A percentile compares a stretch with the other conserved stretches of the same genome.
Conservation (phyloP, 2,797 vertebrate species). For the Trachurus trachurus region DNA sequence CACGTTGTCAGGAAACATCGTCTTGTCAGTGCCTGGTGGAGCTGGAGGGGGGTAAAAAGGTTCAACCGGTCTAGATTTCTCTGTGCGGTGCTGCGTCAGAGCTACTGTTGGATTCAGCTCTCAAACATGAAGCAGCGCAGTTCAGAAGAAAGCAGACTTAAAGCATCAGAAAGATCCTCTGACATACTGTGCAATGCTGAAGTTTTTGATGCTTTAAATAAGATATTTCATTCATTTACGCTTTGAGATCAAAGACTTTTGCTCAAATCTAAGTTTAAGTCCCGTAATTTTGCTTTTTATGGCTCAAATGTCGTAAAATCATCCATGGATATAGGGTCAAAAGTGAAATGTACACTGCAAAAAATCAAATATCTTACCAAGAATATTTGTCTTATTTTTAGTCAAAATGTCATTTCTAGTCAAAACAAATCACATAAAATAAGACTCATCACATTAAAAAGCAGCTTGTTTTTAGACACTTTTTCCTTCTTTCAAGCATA, state of each 20-base stretch:
- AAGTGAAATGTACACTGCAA: not conserved
- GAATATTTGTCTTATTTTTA: no score
- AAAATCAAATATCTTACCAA: no score
- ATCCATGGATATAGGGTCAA: not conserved
- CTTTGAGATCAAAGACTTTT: not conserved
- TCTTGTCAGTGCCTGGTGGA: constrained; percentile 3
- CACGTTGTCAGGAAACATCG: not conserved
- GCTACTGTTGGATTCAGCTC: not conserved
- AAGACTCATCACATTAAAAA: no score
- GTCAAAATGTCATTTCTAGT: no score
- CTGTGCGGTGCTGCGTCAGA: not conserved
- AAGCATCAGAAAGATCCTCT: not conserved
- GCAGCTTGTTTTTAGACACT: no score
- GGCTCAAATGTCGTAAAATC: not conserved
- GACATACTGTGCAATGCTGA: not conserved
- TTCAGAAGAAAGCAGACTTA: not conserved
- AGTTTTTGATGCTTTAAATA: constrained; percentile 14
- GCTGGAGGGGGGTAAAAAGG: not conserved
- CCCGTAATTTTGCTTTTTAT: not conserved
- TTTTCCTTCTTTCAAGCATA: no score
- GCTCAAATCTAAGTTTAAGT: not conserved
- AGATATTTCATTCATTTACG: not conserved
- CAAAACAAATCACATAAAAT: no score
- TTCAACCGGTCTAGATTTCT: not conserved
- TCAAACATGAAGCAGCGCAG: constrained; percentile 11